Evolutionary conservation across 2,797 vertebrate genomes (phyloP).

Genomic region (Cetoscarus ocellatus): DNA sequence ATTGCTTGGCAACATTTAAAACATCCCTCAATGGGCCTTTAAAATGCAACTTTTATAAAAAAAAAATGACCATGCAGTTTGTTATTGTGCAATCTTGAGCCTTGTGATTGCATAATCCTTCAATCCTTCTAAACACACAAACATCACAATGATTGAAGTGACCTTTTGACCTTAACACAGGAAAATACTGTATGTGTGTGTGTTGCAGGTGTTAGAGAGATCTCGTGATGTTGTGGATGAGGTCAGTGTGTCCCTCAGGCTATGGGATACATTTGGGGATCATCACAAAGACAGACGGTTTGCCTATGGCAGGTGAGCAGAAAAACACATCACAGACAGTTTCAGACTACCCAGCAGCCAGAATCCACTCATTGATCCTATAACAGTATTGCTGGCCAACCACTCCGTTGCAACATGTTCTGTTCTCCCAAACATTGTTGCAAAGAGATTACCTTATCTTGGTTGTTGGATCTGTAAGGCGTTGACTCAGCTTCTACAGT

Average conservation of each 20-base stretch:
- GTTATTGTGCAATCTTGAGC: background rate
- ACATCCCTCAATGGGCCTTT: background rate
- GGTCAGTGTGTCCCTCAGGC: constrained; percentile 89
- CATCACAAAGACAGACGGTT: constrained; percentile 92
- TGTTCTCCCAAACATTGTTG: constrained; percentile 21
- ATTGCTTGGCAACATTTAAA: constrained; percentile 3
- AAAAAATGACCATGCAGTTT: constrained; percentile 5
- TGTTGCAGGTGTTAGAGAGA: constrained; percentile 87
- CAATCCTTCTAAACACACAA: constrained; percentile 21
- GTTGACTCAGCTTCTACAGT: constrained; percentile 32
- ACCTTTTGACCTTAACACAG: constrained; percentile 27
- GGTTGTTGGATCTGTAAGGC: constrained; percentile 21
- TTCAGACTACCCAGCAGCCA: constrained; percentile 31
- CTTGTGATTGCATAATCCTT: constrained; percentile 21
- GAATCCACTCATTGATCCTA: constrained; percentile 57
- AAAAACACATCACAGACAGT: background rate
- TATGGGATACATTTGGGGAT: constrained; percentile 92
- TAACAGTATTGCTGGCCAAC: constrained; percentile 55
- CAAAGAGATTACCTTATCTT: constrained; percentile 36
- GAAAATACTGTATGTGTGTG: constrained; percentile 30
- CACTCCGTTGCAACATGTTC: constrained; percentile 27
- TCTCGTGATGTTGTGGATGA: constrained; percentile 91
- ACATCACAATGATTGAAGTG: constrained; percentile 5
- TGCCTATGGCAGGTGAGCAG: constrained; percentile 89
- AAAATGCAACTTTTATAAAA: constrained; percentile 3